A percentile compares a stretch with the other conserved stretches of the same genome.
These are phyloP conservation scores for Cinclus mexicanus DNA, from an alignment of 2,113 vertebrate genomes.

Conservation along the genomic window DNA sequence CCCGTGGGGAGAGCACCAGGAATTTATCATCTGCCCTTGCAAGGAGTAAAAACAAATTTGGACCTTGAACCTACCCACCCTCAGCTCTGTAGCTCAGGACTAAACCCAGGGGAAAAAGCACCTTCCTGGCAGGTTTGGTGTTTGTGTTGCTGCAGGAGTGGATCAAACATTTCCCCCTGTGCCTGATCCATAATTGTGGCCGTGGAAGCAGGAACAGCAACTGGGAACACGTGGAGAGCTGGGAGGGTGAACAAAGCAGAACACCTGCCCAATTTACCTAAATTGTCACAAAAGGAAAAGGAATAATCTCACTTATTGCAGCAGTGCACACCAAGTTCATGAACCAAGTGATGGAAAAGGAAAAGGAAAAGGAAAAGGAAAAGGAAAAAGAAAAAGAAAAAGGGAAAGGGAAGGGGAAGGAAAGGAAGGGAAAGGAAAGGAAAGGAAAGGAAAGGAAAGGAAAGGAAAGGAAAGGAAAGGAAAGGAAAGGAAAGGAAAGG, in stretches of 20 bases:
- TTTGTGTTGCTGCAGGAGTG: neutral
- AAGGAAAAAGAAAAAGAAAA: neutral
- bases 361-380: neutral
- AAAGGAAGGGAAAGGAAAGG: neutral
- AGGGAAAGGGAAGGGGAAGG: no score
- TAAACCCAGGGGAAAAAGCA: neutral
- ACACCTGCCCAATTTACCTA: conserved; percentile 10
- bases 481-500: neutral
- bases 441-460: neutral
- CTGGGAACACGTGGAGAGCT: neutral
- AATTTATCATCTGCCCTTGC: neutral
- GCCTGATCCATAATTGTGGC: neutral
- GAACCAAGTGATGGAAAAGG: neutral
- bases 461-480: neutral
- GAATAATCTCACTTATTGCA: neutral
- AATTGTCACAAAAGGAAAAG: conserved; percentile 13
- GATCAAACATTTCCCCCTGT: neutral
- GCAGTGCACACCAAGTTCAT: neutral
- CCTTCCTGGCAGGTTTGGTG: neutral
- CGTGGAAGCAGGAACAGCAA: neutral
- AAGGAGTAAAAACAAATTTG: neutral
- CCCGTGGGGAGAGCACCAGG: neutral
- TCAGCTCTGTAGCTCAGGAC: neutral
- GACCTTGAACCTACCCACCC: neutral
- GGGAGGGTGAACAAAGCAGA: neutral